Evolutionary conservation across 2,888 invertebrate species (phyloP).

Genomic region (Oxyteleia sp.): DNA sequence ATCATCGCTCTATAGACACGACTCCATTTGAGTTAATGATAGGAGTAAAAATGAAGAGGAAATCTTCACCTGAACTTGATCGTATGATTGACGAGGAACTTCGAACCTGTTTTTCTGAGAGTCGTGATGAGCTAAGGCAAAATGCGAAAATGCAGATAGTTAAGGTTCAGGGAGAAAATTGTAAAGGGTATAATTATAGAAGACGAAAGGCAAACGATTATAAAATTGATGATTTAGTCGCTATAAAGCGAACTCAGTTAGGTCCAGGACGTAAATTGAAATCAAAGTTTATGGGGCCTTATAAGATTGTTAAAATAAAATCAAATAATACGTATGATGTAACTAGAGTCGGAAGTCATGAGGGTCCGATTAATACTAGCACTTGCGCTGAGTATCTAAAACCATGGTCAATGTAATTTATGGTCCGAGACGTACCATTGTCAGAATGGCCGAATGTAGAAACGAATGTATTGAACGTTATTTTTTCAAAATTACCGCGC

Average conservation of each 20-base stretch:
- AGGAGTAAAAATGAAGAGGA: conserved; percentile 26
- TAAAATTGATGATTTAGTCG: conserved; percentile 76
- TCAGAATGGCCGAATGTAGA: conserved; percentile 52
- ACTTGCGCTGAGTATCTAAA: conserved; percentile 47
- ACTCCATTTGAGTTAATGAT: conserved; percentile 49
- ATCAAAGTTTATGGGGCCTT: neutral
- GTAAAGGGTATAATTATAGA: conserved; percentile 44
- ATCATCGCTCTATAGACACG: conserved; percentile 45
- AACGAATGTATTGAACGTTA: neutral
- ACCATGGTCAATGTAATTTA: conserved; percentile 23
- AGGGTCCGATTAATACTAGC: conserved; percentile 35
- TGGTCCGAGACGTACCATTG: conserved; percentile 17
- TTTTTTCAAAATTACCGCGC: too few relatives aligned
- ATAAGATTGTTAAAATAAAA: conserved; percentile 16
- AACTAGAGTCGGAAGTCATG: conserved; percentile 1
- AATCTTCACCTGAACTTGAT: neutral
- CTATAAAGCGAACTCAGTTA: conserved; percentile 55
- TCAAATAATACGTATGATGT: conserved; percentile 51
- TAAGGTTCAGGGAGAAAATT: conserved; percentile 70
- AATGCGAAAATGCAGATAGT: conserved; percentile 14
- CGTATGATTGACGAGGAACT: neutral
- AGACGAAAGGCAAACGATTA: conserved; percentile 60
- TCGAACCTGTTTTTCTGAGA: neutral
- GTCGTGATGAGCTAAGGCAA: neutral
- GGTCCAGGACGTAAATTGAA: neutral